Conservation (phyloP, 35 echinoderm and acorn worm genomes). For the Chiridota heheva region DNA sequence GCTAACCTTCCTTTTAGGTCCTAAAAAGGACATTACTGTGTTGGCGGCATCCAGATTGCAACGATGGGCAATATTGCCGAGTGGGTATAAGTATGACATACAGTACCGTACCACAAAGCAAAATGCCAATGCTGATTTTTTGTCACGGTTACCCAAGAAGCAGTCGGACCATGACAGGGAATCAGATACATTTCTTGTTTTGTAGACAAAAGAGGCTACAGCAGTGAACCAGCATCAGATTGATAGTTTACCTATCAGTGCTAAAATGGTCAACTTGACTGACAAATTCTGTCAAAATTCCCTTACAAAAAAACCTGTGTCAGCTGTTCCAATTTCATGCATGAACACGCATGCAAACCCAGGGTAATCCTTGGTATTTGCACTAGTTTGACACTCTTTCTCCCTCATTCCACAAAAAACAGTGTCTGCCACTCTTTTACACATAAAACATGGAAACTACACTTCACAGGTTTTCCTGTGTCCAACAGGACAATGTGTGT, state of each 20-base stretch:
- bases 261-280: not conserved
- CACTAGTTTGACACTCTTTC: too few relatives aligned
- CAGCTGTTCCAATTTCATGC: too few relatives aligned
- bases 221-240: not conserved
- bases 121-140: constrained; percentile 55
- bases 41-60: constrained; percentile 46
- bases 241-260: not conserved
- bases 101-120: not conserved
- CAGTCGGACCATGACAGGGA: not conserved
- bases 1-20: constrained; percentile 26
- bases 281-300: not conserved
- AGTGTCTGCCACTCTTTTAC: too few relatives aligned
- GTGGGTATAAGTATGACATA: constrained; percentile 42
- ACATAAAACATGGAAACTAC: too few relatives aligned
- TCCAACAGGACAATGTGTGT: too few relatives aligned
- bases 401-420: too few relatives aligned
- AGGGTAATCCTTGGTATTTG: too few relatives aligned
- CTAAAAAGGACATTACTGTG: constrained; percentile 7
- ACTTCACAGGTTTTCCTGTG: too few relatives aligned
- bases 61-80: constrained; percentile 31
- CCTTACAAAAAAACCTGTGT: too few relatives aligned
- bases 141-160: constrained; percentile 35
- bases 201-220: not conserved
- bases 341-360: too few relatives aligned
- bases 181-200: not conserved